A percentile compares a stretch with the other conserved stretches of the same genome.
phyloP scores from a whole-genome alignment of 2,888 invertebrate genomes.

The Leucoma salicis region DNA sequence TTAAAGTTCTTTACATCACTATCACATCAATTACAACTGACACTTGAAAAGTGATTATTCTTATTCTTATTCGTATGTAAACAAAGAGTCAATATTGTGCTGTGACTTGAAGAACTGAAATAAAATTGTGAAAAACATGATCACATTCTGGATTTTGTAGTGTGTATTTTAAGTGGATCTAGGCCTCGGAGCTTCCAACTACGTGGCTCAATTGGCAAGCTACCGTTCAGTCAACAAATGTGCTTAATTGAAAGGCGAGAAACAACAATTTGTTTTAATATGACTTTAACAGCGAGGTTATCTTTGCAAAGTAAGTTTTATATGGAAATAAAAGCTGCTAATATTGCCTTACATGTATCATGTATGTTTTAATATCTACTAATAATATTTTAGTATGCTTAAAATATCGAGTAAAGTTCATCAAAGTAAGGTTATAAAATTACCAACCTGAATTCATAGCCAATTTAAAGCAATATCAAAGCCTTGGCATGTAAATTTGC shows the following conservation, averaged over 20 bases:
- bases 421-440: no score
- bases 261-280: conserved; percentile 51
- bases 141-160: background rate
- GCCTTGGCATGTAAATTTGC: no score
- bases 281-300: conserved; percentile 70
- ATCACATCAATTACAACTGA: background rate
- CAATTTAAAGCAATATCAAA: no score
- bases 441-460: no score
- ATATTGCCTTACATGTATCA: no score
- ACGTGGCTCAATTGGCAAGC: conserved; percentile 45
- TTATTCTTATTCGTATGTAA: background rate
- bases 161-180: conserved; percentile 33
- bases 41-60: background rate
- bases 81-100: no score
- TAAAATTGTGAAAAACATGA: background rate
- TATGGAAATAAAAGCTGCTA: no score
- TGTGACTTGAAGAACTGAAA: no score
- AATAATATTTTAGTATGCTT: no score
- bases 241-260: conserved; percentile 58
- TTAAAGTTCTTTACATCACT: background rate
- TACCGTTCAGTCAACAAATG: conserved; percentile 54
- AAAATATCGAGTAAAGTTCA: no score
- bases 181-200: conserved; percentile 52
- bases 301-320: conserved; percentile 64
- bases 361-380: no score